phyloP scores from a whole-genome alignment of 2,888 invertebrate genomes.

The Deilephila porcellus region DNA sequence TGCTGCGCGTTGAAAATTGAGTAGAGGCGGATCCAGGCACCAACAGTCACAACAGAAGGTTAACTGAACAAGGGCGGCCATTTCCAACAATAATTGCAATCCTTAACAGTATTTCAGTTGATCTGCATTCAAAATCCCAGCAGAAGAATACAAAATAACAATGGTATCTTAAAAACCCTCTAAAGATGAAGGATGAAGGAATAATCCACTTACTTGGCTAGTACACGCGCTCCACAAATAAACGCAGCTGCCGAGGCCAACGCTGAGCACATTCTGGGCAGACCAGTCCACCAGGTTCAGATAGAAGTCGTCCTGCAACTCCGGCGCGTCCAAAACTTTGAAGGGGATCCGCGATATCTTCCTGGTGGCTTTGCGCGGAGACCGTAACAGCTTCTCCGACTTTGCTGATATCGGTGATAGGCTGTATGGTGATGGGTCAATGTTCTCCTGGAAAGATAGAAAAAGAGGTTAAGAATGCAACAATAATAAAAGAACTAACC shows the following conservation, averaged over 20 bases:
- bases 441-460: constrained; percentile 86
- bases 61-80: too few relatives aligned
- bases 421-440: constrained; percentile 95
- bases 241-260: constrained; percentile 98
- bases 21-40: too few relatives aligned
- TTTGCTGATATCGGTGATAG: constrained; percentile 97
- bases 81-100: too few relatives aligned
- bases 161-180: too few relatives aligned
- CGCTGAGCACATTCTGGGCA: constrained; percentile 98
- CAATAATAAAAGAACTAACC: too few relatives aligned
- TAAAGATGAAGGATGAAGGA: too few relatives aligned
- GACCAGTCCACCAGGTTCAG: constrained; percentile 99
- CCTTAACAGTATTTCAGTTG: too few relatives aligned
- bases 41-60: too few relatives aligned
- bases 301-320: constrained; percentile 99
- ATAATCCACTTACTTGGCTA: constrained; percentile 88
- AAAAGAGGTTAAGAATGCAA: background rate
- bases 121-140: too few relatives aligned
- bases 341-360: constrained; percentile 99
- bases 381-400: constrained; percentile 96
- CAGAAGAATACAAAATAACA: too few relatives aligned
- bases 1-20: too few relatives aligned
- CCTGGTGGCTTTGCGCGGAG: constrained; percentile 98
- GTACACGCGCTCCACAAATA: constrained; percentile 99
- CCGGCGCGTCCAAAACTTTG: constrained; percentile 98